Conservation (phyloP, 2,888 invertebrate species). For the Tachina lurida region DNA sequence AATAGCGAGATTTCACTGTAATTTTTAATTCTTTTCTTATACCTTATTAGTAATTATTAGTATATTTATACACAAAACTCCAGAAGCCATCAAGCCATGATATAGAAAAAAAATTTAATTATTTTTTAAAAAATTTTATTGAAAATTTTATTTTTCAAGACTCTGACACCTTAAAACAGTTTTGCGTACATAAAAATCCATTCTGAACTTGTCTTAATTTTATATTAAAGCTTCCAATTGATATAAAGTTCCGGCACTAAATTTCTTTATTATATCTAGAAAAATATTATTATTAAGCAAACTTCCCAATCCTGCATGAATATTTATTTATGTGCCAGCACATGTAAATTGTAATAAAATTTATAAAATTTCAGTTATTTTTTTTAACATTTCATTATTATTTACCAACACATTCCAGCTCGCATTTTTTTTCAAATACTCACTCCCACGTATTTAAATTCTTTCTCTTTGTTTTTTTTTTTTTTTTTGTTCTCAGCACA, state of each 20-base stretch:
- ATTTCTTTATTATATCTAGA: background rate
- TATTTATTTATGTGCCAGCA: background rate
- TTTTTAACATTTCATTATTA: background rate
- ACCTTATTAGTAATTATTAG: no score
- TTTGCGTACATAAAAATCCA: no score
- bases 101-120: no score
- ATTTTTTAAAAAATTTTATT: no score
- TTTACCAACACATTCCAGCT: background rate
- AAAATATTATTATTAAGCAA: background rate
- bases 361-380: conserved; percentile 48
- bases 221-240: background rate
- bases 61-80: no score
- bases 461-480: background rate
- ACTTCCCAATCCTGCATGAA: background rate
- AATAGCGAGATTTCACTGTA: no score
- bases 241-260: background rate
- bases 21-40: no score
- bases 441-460: conserved; percentile 29
- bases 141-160: no score
- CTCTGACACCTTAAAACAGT: no score
- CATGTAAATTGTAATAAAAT: conserved; percentile 30
- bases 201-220: no score
- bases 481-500: conserved; percentile 20
- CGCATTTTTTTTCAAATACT: background rate
- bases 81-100: no score